These are phyloP conservation scores for Bibio marci DNA, from an alignment of 2,888 invertebrate genomes.

Conservation along the genomic window DNA sequence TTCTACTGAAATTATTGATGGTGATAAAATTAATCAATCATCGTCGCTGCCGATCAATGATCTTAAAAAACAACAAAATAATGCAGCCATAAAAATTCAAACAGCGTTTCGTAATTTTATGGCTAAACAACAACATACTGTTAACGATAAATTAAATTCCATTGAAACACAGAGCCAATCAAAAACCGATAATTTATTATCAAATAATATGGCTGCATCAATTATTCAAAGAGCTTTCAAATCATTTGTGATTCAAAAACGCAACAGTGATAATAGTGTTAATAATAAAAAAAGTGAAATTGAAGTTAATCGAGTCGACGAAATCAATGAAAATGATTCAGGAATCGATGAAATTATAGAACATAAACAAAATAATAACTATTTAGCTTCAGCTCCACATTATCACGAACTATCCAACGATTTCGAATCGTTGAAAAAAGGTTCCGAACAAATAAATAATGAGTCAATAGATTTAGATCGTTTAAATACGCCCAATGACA, in stretches of 20 bases:
- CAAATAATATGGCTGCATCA: background rate
- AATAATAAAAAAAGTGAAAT: background rate
- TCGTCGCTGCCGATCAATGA: slow-evolving; percentile 9
- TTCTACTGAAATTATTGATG: background rate
- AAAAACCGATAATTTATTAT: background rate
- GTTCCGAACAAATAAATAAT: background rate
- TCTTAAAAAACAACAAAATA: slow-evolving; percentile 7
- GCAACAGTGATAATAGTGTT: slow-evolving; percentile 11
- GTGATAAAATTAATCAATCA: background rate
- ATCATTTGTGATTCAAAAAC: background rate
- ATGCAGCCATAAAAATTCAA: slow-evolving; percentile 9
- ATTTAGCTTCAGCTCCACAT: background rate
- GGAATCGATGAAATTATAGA: background rate
- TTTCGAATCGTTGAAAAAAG: background rate
- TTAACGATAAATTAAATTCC: background rate
- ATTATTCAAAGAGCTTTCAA: slow-evolving; percentile 1
- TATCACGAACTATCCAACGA: background rate
- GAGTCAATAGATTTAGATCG: background rate
- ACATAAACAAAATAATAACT: background rate
- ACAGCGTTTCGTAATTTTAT: background rate
- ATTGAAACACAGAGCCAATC: no score
- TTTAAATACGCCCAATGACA: background rate
- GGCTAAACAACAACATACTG: background rate
- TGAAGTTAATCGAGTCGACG: background rate
- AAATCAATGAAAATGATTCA: background rate